Percentiles rank a stretch among this genome's conserved stretches.
phyloP scores from a whole-genome alignment of 1,140 invertebrate genomes.

The Brachionus sp. region DNA sequence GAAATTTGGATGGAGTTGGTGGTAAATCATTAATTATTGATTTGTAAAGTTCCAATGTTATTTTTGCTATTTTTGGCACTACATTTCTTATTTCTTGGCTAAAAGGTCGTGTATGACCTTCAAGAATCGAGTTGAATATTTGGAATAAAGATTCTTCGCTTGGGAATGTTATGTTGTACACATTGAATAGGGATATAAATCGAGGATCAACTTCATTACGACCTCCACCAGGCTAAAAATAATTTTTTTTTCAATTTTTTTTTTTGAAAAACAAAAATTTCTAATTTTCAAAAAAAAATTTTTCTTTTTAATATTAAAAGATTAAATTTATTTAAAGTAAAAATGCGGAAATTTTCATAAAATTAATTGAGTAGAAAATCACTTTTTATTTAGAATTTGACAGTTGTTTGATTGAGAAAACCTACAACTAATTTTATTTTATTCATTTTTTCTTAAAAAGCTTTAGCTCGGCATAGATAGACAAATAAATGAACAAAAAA shows the following conservation, averaged over 20 bases:
- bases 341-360: no score
- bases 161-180: slow-evolving; percentile 79
- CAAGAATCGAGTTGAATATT: slow-evolving; percentile 70
- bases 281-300: not conserved
- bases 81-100: slow-evolving; percentile 66
- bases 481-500: no score
- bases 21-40: slow-evolving; percentile 71
- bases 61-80: slow-evolving; percentile 67
- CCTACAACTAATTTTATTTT: no score
- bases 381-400: no score
- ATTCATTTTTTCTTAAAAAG: no score
- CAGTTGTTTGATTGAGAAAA: no score
- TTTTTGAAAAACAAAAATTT: not conserved
- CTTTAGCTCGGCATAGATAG: no score
- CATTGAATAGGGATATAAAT: slow-evolving; percentile 80
- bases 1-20: slow-evolving; percentile 86
- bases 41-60: slow-evolving; percentile 78
- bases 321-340: no score
- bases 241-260: not conserved
- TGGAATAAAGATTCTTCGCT: slow-evolving; percentile 63
- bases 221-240: slow-evolving; percentile 68
- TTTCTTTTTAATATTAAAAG: no score
- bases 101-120: slow-evolving; percentile 72
- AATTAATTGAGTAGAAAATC: no score
- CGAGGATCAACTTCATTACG: slow-evolving; percentile 81